Evolutionary conservation across 1,140 invertebrate species (phyloP).

Genomic region (Polypedilum vanderplanki): DNA sequence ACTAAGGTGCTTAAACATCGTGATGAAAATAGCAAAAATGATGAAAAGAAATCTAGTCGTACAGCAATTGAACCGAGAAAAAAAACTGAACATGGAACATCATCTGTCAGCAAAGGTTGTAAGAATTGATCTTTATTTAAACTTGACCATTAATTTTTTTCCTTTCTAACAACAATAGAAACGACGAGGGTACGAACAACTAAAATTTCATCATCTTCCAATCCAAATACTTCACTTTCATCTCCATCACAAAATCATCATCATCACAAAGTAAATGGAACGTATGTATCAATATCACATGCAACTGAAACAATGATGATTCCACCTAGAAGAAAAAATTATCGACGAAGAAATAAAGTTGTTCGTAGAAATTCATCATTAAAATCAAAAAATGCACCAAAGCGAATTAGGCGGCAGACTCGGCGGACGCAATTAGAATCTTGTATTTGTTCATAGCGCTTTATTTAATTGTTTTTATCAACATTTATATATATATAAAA

Average conservation of each 20-base stretch:
- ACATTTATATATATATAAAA: not conserved
- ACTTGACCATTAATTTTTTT: not conserved
- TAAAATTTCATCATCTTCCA: not conserved
- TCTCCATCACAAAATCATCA: not conserved
- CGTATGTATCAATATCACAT: slow-evolving; percentile 23
- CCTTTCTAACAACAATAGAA: not conserved
- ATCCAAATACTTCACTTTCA: not conserved
- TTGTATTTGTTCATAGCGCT: slow-evolving; percentile 22
- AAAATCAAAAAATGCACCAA: slow-evolving; percentile 23
- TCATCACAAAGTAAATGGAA: not conserved
- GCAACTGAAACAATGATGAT: slow-evolving; percentile 17
- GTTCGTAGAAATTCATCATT: slow-evolving; percentile 20
- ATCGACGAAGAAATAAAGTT: not conserved
- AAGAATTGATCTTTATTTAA: not conserved
- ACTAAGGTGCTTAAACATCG: not conserved
- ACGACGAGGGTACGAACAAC: not conserved
- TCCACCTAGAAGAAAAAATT: slow-evolving; percentile 5
- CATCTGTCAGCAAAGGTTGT: not conserved
- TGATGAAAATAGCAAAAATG: not conserved
- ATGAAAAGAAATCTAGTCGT: slow-evolving; percentile 11
- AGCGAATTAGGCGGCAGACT: not conserved
- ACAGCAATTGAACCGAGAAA: not conserved
- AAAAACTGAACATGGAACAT: not conserved
- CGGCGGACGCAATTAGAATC: slow-evolving; percentile 23
- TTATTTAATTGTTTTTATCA: not conserved